phyloP scores from a whole-genome alignment of 2,113 vertebrate species.

The Falco punctatus region DNA sequence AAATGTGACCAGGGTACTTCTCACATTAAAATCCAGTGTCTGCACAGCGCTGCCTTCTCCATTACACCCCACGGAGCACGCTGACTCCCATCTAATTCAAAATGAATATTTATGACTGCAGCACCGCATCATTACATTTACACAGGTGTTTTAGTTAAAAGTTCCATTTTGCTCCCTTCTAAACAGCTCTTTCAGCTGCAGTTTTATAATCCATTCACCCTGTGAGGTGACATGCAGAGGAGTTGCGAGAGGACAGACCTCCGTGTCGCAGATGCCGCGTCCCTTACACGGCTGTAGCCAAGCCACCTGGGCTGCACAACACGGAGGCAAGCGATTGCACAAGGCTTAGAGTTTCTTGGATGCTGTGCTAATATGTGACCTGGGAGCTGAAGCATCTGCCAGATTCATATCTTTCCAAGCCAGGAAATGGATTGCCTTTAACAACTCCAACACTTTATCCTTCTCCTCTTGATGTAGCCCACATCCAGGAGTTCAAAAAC shows the following conservation, averaged over 20 bases:
- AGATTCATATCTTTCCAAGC: not conserved
- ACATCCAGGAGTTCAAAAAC: slow-evolving; percentile 50
- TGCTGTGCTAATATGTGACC: not conserved
- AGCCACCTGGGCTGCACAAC: not conserved
- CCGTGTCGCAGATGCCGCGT: not conserved
- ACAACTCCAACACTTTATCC: not conserved
- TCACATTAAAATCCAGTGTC: not conserved
- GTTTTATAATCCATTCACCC: not conserved
- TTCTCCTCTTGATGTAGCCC: slow-evolving; percentile 46
- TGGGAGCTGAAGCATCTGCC: not conserved
- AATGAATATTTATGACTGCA: not conserved
- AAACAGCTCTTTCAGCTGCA: not conserved
- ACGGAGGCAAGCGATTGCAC: not conserved
- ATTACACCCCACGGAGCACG: not conserved
- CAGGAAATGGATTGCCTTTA: slow-evolving; percentile 36
- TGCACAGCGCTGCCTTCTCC: not conserved
- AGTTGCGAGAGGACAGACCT: not conserved
- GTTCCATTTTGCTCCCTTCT: not conserved
- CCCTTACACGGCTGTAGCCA: not conserved
- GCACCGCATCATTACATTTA: not conserved
- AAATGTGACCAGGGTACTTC: not conserved
- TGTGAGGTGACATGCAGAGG: rapidly evolving
- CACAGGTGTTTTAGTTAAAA: not conserved
- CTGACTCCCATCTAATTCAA: not conserved
- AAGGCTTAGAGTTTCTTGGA: not conserved